Conservation (phyloP, 2,113 vertebrate species). For the Mirounga angustirostris region DNA sequence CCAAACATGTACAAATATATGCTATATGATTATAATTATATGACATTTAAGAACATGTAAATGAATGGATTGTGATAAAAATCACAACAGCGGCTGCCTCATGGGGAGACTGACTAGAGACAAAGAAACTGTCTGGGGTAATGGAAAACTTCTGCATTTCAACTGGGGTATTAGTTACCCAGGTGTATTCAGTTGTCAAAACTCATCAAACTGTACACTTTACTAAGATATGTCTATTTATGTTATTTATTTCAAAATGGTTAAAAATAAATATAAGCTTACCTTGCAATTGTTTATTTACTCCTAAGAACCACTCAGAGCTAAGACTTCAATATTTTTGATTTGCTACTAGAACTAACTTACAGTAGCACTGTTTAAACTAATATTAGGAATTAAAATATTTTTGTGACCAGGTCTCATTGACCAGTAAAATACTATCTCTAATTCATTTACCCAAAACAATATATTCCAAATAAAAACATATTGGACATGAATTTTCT, state of each 20-base stretch:
- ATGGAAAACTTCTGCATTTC: background rate
- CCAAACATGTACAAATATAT: background rate
- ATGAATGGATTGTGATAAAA: background rate
- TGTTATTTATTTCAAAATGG: background rate
- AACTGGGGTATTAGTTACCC: background rate
- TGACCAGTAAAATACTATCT: constrained; percentile 26
- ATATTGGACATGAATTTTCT: background rate
- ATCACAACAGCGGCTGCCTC: background rate
- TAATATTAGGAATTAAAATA: constrained; percentile 43
- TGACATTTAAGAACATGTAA: background rate
- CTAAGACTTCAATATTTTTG: background rate
- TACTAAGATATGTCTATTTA: background rate
- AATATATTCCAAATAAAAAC: constrained; percentile 42
- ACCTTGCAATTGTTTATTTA: constrained; percentile 5
- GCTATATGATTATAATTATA: background rate
- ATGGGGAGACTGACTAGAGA: background rate
- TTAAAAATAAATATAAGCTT: constrained; percentile 30
- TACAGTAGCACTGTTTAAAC: constrained; percentile 45
- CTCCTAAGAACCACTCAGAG: background rate
- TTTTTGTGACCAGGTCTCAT: constrained; percentile 36
- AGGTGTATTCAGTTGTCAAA: background rate
- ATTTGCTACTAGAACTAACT: background rate
- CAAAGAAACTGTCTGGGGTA: background rate
- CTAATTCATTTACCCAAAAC: constrained; percentile 36
- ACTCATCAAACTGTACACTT: background rate